Evolutionary conservation across 1,140 invertebrate genomes (phyloP), one percentile per base, ranked within the genome.

Genomic region (Cydia fagiglandana): DNA sequence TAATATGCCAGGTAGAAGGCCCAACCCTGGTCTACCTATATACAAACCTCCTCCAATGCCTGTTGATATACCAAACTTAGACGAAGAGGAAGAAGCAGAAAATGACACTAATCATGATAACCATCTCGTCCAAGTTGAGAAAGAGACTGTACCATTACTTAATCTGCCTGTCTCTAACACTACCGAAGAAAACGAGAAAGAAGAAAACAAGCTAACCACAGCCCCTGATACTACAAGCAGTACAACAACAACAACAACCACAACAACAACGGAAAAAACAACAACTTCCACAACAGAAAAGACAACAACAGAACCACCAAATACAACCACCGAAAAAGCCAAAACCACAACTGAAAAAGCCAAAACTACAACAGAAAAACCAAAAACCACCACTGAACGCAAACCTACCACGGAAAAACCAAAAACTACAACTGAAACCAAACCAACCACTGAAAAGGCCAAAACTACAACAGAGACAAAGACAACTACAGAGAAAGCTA

Each of bases 1-100:
- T 24, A 91, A 88, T 53, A 83, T 61, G 56, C 56, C 56, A 61
- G 56, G 56, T 24, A 61, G 93, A 77, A 90, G 91, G 83, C 94
- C 93, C 9, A 93, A 91, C 70, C 93, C 91, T 73, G 85, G 84
- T 70, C 82, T 92, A 10, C 91, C 91, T 47, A 86, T 93, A 74
- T 93, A 93, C 70, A 93, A 93, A 80, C 93, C 93, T 12, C 87
- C 86, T 68, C 80, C 86, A 13, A 38, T 82, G 56, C 86, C 85
- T 75, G 82, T 84, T 68, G 86, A 88, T 73, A 79, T 87, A 45
- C 82, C 86, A 0, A 81, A 86, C 64, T 78, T 82, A 75, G 84
- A 88, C 70, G 86, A 88, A 34, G 73, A 76, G n/a, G 84, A 87
- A 78, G 84, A 88, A 75, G 76, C 83, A 28, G 90, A 91, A 77